Base-by-base conservation (phyloP, 35 echinoderm and acorn worm species). In the Patiria miniata region DNA sequence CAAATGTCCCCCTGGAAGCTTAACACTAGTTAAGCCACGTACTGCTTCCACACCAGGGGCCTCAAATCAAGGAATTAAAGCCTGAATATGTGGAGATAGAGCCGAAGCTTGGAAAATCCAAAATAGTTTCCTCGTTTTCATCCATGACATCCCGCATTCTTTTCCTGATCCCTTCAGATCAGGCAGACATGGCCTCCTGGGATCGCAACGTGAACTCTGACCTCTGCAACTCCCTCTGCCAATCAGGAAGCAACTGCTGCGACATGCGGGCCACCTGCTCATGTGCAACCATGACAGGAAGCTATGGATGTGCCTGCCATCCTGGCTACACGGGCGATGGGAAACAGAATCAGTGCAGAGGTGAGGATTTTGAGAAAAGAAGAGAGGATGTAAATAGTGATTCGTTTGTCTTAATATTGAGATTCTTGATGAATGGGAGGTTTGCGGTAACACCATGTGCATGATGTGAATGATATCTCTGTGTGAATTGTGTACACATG, bases 201-300 rank as follows among this genome's bases (percentile, higher is more conserved):
- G 91, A 93, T 37, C 37, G 17, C 7, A 39, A 34, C 29, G 68
- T 93, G 1, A n/a, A 58, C 33, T 10, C 10, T 0, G 69, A 21
- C 51, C 22, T 36, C 17, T 93, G 91, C 68, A 77, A 85, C 40
- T 36, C 36, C 37, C 17, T 80, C 26, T 93, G 91, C 78, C 23
- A 39, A 17, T 52, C 60, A 8, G 59, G 39, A 5, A 7, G 18
- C 4, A 82, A 87, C 61, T 92, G 90, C 23, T 92, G 90, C 28
- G 90, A 87, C 69, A 33, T 17, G 5, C 39, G 39, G 9, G 91
- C 91, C 32, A 23, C 65, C n/a, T 93, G 91, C 68, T 32, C 91
- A 21, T 93, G 91, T 59, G 91, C 85, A 34, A 84, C 91, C 0
- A 39, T 52, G 32, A 93, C 79, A 44, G 91, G 91, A 16, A 58